Evolutionary conservation across 2,888 invertebrate genomes (phyloP), one percentile per base, ranked within the genome.

Genomic region (Drosophila niveifrons): DNA sequence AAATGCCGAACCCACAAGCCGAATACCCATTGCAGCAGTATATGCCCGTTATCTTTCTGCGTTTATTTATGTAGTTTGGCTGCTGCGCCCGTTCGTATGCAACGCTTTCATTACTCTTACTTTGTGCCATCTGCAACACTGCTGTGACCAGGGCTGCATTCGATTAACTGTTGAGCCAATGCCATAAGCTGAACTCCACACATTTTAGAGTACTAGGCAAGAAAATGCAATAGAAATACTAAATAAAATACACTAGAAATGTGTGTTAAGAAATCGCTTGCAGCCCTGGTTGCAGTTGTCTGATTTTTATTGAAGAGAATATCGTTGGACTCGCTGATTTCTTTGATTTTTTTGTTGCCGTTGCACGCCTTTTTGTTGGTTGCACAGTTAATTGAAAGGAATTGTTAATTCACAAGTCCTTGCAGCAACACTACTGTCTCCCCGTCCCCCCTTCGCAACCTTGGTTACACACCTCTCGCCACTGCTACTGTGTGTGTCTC

Each of bases 231-330:
- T 23, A 6, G 23, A 23, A 23, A 23, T 23, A 23, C 23, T 23
- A 23, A 36, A 36, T 36, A n/a, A 11, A 36, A 36, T 36, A n/a
- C 1, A 1, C 6, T 4, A 36, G 3, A n/a, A n/a, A n/a, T 2
- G n/a, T 36, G 3, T 15, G 15, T 1, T 29, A 41, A 56, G 34
- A 6, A 34, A 23, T 46, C 0, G 2, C 8, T 1, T 51, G 53
- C 47, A 73, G 29, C 78, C 76, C 78, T 76, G 74, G 34, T 1
- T n/a, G 29, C 29, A 53, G 46, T 53, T 50, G 55, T 44, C 64
- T 69, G 86, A 83, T 82, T 88, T 83, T 88, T 78, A 83, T 88
- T 88, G 83, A 69, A 87, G 82, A 85, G 87, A 83, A 82, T 88
- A 83, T 80, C 78, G 88, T 61, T 73, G 78, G 66, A 36, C 36